Percentiles rank a stretch among this genome's conserved stretches.
Conservation (phyloP, 2,888 invertebrate genomes). For the Blastobasis lacticolella region DNA sequence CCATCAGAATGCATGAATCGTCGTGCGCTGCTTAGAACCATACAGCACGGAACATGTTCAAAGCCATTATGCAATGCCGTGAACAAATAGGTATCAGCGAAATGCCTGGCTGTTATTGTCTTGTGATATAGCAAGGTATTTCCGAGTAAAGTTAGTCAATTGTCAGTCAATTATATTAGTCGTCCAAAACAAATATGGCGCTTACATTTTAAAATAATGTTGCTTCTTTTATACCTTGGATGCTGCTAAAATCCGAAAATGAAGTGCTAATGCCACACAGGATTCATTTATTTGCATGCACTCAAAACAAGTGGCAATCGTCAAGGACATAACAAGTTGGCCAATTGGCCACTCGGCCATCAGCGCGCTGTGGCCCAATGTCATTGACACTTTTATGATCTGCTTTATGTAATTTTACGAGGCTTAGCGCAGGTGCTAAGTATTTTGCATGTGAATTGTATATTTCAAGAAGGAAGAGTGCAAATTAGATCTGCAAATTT, state of each 20-base stretch:
- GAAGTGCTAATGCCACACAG: background rate
- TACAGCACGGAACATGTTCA: conserved; percentile 1
- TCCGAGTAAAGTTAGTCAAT: too few species aligned
- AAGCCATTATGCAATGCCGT: background rate
- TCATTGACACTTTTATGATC: conserved; percentile 35
- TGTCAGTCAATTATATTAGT: too few species aligned
- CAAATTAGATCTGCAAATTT: too few species aligned
- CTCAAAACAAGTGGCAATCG: conserved; percentile 26
- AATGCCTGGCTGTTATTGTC: too few species aligned
- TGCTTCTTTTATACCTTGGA: too few species aligned
- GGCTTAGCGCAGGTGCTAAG: conserved; percentile 4
- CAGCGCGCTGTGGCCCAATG: conserved; percentile 31
- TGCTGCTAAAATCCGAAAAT: too few species aligned
- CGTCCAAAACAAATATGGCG: too few species aligned
- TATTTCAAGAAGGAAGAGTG: too few species aligned
- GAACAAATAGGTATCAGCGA: too few species aligned
- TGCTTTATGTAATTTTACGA: conserved; percentile 30
- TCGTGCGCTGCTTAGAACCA: conserved; percentile 11
- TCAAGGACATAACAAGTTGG: conserved; percentile 36
- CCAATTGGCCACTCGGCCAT: conserved; percentile 37
- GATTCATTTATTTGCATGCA: conserved; percentile 1
- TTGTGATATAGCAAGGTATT: too few species aligned
- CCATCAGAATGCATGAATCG: conserved; percentile 34
- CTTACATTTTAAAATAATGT: too few species aligned
- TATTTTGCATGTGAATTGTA: background rate